phyloP scores from a whole-genome alignment of 2,113 vertebrate species.

The Tautogolabrus adspersus region DNA sequence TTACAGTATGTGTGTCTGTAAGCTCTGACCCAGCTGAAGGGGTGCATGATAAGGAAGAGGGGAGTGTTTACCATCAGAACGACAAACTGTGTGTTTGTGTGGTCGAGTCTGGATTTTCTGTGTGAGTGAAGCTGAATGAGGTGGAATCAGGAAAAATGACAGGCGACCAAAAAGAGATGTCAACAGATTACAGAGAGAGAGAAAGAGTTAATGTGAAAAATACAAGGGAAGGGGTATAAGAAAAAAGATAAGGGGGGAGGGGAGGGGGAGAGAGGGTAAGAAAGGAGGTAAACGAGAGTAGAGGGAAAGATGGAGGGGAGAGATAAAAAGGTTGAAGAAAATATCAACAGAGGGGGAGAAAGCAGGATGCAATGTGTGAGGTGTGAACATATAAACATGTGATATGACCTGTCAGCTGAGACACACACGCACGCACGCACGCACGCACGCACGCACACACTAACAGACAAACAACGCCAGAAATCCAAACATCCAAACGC shows the following conservation, averaged over 20 bases:
- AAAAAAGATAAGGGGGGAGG: background rate
- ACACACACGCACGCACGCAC: slow-evolving; percentile 3
- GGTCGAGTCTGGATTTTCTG: slow-evolving; percentile 41
- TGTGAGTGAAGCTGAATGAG: slow-evolving; percentile 37
- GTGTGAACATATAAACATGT: slow-evolving; percentile 33
- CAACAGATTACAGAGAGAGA: background rate
- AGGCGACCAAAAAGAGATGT: background rate
- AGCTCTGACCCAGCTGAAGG: background rate
- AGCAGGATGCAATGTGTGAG: slow-evolving; percentile 9
- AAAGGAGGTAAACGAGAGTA: background rate
- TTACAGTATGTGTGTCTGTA: slow-evolving; percentile 13
- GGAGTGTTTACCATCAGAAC: slow-evolving; percentile 16
- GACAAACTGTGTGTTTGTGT: slow-evolving; percentile 14
- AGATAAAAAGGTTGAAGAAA: no score
- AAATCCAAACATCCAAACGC: background rate
- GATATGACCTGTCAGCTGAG: slow-evolving; percentile 5
- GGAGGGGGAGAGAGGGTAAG: background rate
- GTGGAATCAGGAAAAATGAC: background rate
- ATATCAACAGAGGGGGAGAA: background rate
- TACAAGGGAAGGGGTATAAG: background rate
- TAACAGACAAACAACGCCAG: background rate
- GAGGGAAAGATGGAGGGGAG: background rate
- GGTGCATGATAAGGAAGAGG: slow-evolving; percentile 5
- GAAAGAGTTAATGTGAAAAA: background rate
- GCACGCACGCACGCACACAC: slow-evolving; percentile 7